Evolutionary conservation across 2,888 invertebrate genomes (phyloP), one percentile per base, ranked within the genome.

Genomic region (Sussaba pulchella): DNA sequence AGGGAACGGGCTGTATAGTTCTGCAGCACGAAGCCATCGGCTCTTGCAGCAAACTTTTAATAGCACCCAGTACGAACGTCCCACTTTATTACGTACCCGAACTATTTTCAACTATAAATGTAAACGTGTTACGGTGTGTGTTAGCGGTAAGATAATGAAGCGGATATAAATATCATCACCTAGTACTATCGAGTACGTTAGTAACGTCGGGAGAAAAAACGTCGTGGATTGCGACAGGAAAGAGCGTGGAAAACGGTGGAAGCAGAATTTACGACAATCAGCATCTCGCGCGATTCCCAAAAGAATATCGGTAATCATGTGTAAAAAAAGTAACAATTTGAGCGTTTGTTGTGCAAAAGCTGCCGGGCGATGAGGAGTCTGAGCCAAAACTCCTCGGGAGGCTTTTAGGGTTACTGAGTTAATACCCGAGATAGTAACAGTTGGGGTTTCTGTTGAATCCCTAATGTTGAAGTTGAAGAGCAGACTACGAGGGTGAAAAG

Each of bases 11-110:
- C 14, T 41, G 59, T 54, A 67, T 67, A 70, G 31, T 6, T 31
- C 75, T 73, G 74, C 66, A 73, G 69, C 64, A 31, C 63, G 75
- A 64, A 59, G 76, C 74, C 81, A 82, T 80, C 81, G 82, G 79
- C 77, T n/a, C n/a, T 82, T 76, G 75, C 71, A 69, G 73, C 71
- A 71, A 85, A 86, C 81, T 86, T 87, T 86, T 85, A 86, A 87
- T 86, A 80, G 83, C 73, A 79, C 84, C 79, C 76, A 67, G 50
- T 70, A 41, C 77, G 73, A 77, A 73, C 59, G 19, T 73, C 61
- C 26, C 21, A 57, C 57, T 59, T 17, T 59, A 36, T 39, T 66
- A 72, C 45, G 39, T 39, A n/a, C 41, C 19, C 17, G 6, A 31
- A 54, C 12, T 47, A 26, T 73, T 36, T 57, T 59, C 66, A 43